Conservation (phyloP, 2,888 invertebrate genomes). For the Papilio gigon region DNA sequence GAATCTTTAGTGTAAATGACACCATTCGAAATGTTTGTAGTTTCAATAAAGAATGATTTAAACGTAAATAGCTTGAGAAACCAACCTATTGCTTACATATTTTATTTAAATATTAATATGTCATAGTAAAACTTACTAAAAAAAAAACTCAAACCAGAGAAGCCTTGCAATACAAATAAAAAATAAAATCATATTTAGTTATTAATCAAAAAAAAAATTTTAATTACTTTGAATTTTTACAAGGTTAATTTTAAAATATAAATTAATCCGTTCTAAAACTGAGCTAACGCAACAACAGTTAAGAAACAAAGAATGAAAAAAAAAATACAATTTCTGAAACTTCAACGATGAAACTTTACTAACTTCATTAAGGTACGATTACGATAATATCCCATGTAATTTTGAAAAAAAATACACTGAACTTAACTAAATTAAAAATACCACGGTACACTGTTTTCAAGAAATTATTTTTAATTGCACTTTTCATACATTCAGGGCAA, state of each 20-base stretch:
- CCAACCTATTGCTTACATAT: neutral
- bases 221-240: too few relatives aligned
- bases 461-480: neutral
- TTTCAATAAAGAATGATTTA: conserved; percentile 2
- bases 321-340: too few relatives aligned
- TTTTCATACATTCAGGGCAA: neutral
- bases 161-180: too few relatives aligned
- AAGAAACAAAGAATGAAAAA: too few relatives aligned
- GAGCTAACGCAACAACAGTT: too few relatives aligned
- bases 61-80: neutral
- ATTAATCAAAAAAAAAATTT: neutral
- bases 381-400: too few relatives aligned
- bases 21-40: neutral
- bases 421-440: too few relatives aligned
- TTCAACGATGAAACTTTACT: too few relatives aligned
- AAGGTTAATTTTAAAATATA: too few relatives aligned
- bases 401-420: too few relatives aligned
- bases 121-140: neutral
- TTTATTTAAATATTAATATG: neutral
- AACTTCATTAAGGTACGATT: too few relatives aligned
- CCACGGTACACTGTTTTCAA: neutral
- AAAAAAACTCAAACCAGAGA: neutral
- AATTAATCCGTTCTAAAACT: too few relatives aligned
- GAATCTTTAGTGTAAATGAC: conserved; percentile 17
- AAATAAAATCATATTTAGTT: neutral